Percentiles rank a stretch among this genome's conserved stretches.
phyloP scores from a whole-genome alignment of 1,140 invertebrate species.

The Bombyx mandarina region DNA sequence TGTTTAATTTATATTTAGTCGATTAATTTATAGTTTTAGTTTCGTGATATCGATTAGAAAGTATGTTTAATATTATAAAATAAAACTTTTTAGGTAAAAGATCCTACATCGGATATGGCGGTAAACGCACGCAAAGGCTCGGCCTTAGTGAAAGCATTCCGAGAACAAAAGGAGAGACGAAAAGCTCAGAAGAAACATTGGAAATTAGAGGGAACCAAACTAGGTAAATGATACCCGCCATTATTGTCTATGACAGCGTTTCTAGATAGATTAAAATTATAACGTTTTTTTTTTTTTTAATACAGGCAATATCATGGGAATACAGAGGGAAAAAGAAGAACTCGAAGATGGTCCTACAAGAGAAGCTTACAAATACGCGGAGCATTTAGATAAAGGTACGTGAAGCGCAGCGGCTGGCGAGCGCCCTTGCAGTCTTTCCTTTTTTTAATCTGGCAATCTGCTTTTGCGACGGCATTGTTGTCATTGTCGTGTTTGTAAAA shows the following conservation, averaged over 20 bases:
- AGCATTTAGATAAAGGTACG: slow-evolving; percentile 81
- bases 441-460: not conserved
- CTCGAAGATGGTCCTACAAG: slow-evolving; percentile 53
- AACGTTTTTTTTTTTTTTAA: slow-evolving; percentile 2
- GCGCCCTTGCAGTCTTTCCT: no score
- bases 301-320: slow-evolving; percentile 93
- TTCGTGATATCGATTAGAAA: no score
- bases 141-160: slow-evolving; percentile 87
- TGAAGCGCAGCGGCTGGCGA: no score
- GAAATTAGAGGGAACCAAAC: slow-evolving; percentile 96
- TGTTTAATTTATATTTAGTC: no score
- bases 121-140: slow-evolving; percentile 97
- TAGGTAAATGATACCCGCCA: slow-evolving; percentile 72
- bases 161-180: slow-evolving; percentile 96
- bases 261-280: not conserved
- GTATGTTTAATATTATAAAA: no score
- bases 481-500: no score
- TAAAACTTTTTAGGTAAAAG: slow-evolving; percentile 75
- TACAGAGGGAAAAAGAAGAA: slow-evolving; percentile 84
- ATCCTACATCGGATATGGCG: slow-evolving; percentile 98
- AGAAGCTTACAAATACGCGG: slow-evolving; percentile 92
- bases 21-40: no score
- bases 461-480: no score
- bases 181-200: slow-evolving; percentile 99
- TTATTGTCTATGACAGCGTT: not conserved